Evolutionary conservation across 2,113 vertebrate genomes (phyloP), one percentile per base, ranked within the genome.

Genomic region (Todiramphus chloris): DNA sequence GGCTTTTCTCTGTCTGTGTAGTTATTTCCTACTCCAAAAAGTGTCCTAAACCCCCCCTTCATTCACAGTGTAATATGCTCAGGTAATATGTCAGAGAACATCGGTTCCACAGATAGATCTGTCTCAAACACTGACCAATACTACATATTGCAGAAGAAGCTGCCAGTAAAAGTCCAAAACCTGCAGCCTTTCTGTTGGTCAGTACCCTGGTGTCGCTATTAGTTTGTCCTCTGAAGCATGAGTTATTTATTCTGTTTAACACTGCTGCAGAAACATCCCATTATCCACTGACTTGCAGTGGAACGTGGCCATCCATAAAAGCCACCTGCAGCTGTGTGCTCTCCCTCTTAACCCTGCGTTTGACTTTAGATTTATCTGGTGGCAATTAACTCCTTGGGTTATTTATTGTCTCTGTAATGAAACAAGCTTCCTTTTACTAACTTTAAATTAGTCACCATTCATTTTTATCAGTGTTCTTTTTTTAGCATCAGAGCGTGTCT

Each of bases 321-420:
- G 27, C 7, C 74, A 62, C 17, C 21, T 53, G 35, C 16, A 91
- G 33, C 17, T 30, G 50, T 10, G 5, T 6, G 27, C 10, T 46
- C 17, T 69, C 41, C 43, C 17, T 55, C 69, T 44, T 48, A 89
- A 69, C 3, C 21, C n/a, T 1, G 3, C 0, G 0, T 16, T 87
- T 72, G 10, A 6, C 21, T 89, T 64, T 35, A 73, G 39, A 11
- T 67, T 83, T 87, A 7, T 72, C 31, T 37, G 1, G 0, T 59
- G 25, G 21, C 3, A 92, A 73, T 66, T 75, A 60, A 35, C 67
- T 73, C 43, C 16, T 53, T 2, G 1, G 20, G 27, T 68, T 79
- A 73, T 51, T 90, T 83, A 41, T 44, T 51, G 7, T 11, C 6
- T 56, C 23, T 56, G 20, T 53, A 73, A 91, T 72, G 51, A 87